A percentile compares a stretch with the other conserved stretches of the same genome.
These are phyloP conservation scores for Heliconius ismenius DNA, from an alignment of 2,888 invertebrate species.

Conservation along the genomic window DNA sequence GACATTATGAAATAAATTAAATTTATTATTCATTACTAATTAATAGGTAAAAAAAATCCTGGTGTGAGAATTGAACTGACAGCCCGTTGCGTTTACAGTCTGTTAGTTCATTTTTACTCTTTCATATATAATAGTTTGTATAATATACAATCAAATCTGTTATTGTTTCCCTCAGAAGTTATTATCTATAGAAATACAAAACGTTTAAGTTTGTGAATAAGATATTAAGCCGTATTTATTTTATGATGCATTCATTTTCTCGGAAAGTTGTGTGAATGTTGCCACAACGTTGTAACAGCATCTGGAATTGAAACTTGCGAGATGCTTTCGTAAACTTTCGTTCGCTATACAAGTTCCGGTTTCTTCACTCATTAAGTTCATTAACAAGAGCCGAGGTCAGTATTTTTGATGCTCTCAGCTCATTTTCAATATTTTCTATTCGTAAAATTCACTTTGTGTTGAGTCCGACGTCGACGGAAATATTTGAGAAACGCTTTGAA, in stretches of 20 bases:
- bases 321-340: conserved; percentile 66
- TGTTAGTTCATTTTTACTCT: too few relatives aligned
- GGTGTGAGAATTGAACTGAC: too few relatives aligned
- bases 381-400: conserved; percentile 74
- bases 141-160: background rate
- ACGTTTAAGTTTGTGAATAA: conserved; percentile 40
- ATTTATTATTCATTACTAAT: too few relatives aligned
- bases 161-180: conserved; percentile 29
- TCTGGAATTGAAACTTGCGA: conserved; percentile 68
- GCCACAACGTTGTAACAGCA: conserved; percentile 59
- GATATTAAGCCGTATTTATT: conserved; percentile 54
- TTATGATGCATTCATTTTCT: conserved; percentile 63
- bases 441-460: conserved; percentile 70
- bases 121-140: background rate
- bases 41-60: too few relatives aligned
- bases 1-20: too few relatives aligned
- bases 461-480: conserved; percentile 67
- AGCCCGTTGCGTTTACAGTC: too few relatives aligned
- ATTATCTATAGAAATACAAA: conserved; percentile 37
- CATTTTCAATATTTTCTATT: conserved; percentile 74
- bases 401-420: conserved; percentile 72
- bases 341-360: conserved; percentile 63
- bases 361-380: conserved; percentile 77
- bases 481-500: conserved; percentile 76
- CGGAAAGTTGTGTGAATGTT: conserved; percentile 54